Conservation (phyloP, 2,888 invertebrate species). For the Drosophila flavopinicola region DNA sequence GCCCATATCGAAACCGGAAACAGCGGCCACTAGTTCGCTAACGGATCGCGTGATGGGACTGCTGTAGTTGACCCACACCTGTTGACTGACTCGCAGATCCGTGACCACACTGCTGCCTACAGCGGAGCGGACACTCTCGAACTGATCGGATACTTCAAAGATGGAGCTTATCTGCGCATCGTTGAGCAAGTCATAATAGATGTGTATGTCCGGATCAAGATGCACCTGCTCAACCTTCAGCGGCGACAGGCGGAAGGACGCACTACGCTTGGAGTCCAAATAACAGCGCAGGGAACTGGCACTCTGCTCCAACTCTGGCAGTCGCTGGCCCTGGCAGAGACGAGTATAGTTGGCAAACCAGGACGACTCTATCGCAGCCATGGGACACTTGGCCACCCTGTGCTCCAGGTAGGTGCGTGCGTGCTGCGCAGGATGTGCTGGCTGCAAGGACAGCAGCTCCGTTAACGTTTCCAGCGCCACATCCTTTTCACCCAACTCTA, state of each 20-base stretch:
- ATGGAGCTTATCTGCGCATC: constrained; percentile 91
- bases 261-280: constrained; percentile 83
- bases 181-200: constrained; percentile 93
- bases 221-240: constrained; percentile 91
- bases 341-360: constrained; percentile 42
- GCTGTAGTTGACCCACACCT: constrained; percentile 60
- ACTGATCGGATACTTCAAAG: constrained; percentile 10
- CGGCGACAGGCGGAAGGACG: constrained; percentile 90
- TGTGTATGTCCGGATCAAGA: constrained; percentile 90
- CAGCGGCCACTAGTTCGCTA: constrained; percentile 85
- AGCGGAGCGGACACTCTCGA: constrained; percentile 45
- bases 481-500: constrained; percentile 55
- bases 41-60: constrained; percentile 39
- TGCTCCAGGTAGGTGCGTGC: constrained; percentile 35
- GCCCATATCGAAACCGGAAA: constrained; percentile 92
- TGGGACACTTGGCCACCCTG: constrained; percentile 1
- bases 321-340: constrained; percentile 62
- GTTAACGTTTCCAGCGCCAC: constrained; percentile 37
- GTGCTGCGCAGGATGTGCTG: constrained; percentile 32
- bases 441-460: constrained; percentile 32
- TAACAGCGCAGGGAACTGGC: constrained; percentile 41
- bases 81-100: constrained; percentile 70
- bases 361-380: fast-evolving
- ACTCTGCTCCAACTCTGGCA: constrained; percentile 8
- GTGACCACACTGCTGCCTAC: constrained; percentile 16